Evolutionary conservation across 1,140 invertebrate genomes (phyloP), one percentile per base, ranked within the genome.

Genomic region (Polypedilum pembai): DNA sequence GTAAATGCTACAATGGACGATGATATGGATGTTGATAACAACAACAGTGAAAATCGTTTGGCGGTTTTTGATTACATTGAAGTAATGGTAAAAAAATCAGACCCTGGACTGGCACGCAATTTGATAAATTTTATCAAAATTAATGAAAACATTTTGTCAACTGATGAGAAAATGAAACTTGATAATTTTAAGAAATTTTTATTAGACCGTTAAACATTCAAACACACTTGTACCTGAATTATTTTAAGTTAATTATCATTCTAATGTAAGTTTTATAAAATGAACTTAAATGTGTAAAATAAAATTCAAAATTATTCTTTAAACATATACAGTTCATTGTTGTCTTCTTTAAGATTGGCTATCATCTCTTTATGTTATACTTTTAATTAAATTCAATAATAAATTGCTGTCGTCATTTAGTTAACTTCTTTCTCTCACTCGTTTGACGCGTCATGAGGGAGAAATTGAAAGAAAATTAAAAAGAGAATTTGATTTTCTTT

Each of bases 381-480:
- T 15, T 56, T 56, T 56, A 56, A 56, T 56, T 56, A 56, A 56
- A 56, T 56, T 56, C 45, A n/a, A 15, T 56, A 56, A 56, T 15
- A 56, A 56, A 56, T 56, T 56, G 45, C n/a, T 15, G 5, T 33
- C 24, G 24, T 33, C 24, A 33, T 33, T 56, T 56, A n/a, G 12
- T 56, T 56, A 12, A n/a, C 45, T 56, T 8, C 2, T 56, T 15
- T 56, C n/a, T 56, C 0, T 12, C 12, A 33, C 12, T 4, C 1
- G 4, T 12, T 56, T 3, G 45, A 56, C 12, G 0, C n/a, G 45
- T 56, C 45, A 56, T 56, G 12, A 15, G 45, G 45, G 45, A 56
- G 45, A 56, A n/a, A 56, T 56, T 56, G 45, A n/a, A 56, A n/a
- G 4, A 56, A 15, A 56, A 56, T 56, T 56, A 56, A 56, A 45